Evolutionary conservation across 2,797 vertebrate genomes (phyloP), one percentile per base, ranked within the genome.

Genomic region (Spinus olivaceus): DNA sequence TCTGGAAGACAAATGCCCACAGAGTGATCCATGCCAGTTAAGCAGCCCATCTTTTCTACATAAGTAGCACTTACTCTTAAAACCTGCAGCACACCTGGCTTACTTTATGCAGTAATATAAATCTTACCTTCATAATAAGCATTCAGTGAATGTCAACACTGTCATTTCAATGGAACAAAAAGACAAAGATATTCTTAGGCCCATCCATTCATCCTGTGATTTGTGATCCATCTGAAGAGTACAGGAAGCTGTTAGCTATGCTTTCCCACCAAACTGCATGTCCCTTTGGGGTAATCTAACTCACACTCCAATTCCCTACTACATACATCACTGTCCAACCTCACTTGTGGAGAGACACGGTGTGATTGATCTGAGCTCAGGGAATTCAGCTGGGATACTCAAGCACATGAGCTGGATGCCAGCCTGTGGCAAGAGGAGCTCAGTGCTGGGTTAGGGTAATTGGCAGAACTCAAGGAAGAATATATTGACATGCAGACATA

Each of bases 311-410:
- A 15, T 92, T 95, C 65, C 66, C 83, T 41, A 42, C 69, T 87
- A 83, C 86, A 95, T 95, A 73, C 53, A 91, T 95, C 96, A 90
- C 86, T 82, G 86, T 95, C 93, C 88, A 87, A 21, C 49, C 56
- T 95, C 63, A 49, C 77, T 93, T 73, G 76, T 78, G 88, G 41
- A 64, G 53, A 79, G 77, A 60, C 66, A 85, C 56, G 59, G 37
- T 95, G 82, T 93, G 92, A 95, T 95, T 95, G 93, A 94, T 92
- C 66, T 88, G 69, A 93, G 60, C 71, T 72, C 53, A n/a, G 72
- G 73, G 79, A 94, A 94, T 90, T 92, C 84, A 81, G 0, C 63
- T 76, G 83, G 72, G 46, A 85, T 77, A 51, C 49, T 74, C 21
- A 3, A 80, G 42, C 23, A 13, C 39, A 33, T 53, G 76, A 85